Percentiles rank a stretch among this genome's conserved stretches.
phyloP scores from a whole-genome alignment of 2,888 invertebrate genomes.

The Hoplodrina ambigua region DNA sequence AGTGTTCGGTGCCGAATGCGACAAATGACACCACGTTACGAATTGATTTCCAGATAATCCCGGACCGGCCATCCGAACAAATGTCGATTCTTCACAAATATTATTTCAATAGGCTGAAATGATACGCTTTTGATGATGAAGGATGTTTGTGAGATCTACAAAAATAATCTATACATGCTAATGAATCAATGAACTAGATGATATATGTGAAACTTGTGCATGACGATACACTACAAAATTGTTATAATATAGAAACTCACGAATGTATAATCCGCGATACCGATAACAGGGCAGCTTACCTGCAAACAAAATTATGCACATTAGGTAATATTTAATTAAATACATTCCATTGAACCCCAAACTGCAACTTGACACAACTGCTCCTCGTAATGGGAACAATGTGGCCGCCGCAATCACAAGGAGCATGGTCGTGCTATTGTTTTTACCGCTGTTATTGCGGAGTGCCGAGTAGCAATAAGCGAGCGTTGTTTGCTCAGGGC shows the following conservation, averaged over 20 bases:
- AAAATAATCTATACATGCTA: constrained; percentile 44
- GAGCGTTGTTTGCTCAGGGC: constrained; percentile 84
- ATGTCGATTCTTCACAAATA: constrained; percentile 35
- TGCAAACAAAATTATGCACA: constrained; percentile 67
- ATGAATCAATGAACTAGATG: constrained; percentile 36
- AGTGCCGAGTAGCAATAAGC: constrained; percentile 87
- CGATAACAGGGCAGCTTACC: constrained; percentile 70
- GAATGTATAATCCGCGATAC: constrained; percentile 61
- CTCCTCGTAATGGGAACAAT: constrained; percentile 81
- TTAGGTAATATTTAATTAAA: constrained; percentile 49
- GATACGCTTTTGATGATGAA: constrained; percentile 16
- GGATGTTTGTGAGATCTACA: constrained; percentile 13
- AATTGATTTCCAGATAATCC: constrained; percentile 77
- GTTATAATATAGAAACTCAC: constrained; percentile 48
- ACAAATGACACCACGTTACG: constrained; percentile 78
- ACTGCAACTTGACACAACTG: constrained; percentile 77
- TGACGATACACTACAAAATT: constrained; percentile 34
- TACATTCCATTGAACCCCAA: constrained; percentile 71
- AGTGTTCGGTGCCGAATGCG: constrained; percentile 75
- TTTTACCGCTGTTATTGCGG: constrained; percentile 85
- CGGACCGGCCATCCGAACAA: constrained; percentile 60
- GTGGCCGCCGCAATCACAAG: constrained; percentile 81
- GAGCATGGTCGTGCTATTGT: constrained; percentile 82
- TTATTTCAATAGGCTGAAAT: constrained; percentile 29
- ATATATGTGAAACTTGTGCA: background rate